Evolutionary conservation across 2,797 vertebrate genomes (phyloP).

Genomic region (Salarias fasciatus): DNA sequence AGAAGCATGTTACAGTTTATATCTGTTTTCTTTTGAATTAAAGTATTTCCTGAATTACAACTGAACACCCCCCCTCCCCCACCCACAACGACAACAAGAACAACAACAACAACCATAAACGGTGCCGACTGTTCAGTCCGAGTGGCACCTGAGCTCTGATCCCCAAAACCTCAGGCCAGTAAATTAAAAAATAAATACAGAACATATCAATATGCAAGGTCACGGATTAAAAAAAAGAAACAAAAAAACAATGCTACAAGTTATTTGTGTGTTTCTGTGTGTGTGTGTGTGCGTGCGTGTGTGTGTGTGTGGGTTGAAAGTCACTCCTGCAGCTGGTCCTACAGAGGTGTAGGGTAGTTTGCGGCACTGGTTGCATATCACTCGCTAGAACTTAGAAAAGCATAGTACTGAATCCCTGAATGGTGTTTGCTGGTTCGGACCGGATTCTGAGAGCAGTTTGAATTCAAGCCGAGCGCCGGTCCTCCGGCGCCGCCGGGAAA

Average conservation of each 20-base stretch:
- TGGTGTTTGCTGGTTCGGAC: slow-evolving; percentile 73
- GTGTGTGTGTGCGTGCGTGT: slow-evolving; percentile 68
- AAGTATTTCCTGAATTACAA: slow-evolving; percentile 75
- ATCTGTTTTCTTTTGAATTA: slow-evolving; percentile 57
- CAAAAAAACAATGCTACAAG: slow-evolving; percentile 77
- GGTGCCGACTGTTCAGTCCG: slow-evolving; percentile 51
- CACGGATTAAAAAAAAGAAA: slow-evolving; percentile 51
- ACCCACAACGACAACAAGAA: slow-evolving; percentile 1
- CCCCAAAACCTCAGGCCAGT: slow-evolving; percentile 68
- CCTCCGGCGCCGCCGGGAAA: too few relatives aligned
- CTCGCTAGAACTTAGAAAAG: slow-evolving; percentile 83
- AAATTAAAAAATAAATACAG: slow-evolving; percentile 80
- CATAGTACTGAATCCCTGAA: slow-evolving; percentile 88
- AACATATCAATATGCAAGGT: slow-evolving; percentile 75
- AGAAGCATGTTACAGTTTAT: slow-evolving; percentile 73
- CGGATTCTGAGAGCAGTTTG: slow-evolving; percentile 60
- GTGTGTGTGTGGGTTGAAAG: slow-evolving; percentile 70
- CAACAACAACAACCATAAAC: slow-evolving; percentile 44
- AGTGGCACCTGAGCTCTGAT: slow-evolving; percentile 72
- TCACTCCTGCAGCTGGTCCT: slow-evolving; percentile 76
- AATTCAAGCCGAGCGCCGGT: slow-evolving; percentile 37
- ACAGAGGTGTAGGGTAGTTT: slow-evolving; percentile 70
- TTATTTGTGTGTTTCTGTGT: slow-evolving; percentile 66
- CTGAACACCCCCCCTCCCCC: slow-evolving; percentile 35
- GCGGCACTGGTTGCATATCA: slow-evolving; percentile 85